phyloP scores from a whole-genome alignment of 2,888 invertebrate genomes.

The Diogma glabrata region DNA sequence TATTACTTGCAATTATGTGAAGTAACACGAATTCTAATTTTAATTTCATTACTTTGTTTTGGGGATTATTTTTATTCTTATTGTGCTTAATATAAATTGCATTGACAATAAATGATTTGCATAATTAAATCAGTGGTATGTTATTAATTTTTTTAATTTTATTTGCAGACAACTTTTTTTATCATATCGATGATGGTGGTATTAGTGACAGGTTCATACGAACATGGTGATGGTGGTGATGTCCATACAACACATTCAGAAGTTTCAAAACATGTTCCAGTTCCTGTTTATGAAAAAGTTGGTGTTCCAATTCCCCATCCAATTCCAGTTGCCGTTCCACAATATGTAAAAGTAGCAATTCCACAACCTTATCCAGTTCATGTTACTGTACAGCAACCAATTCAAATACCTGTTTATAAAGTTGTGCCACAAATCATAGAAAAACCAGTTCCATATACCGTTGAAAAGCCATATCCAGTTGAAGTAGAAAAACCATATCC shows the following conservation, averaged over 20 bases:
- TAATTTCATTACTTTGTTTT: too few relatives aligned
- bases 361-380: slow-evolving; percentile 66
- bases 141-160: slow-evolving; percentile 1
- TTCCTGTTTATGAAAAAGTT: slow-evolving; percentile 58
- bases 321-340: slow-evolving; percentile 54
- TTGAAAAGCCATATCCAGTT: slow-evolving; percentile 53
- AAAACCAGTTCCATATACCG: slow-evolving; percentile 60
- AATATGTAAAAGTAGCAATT: slow-evolving; percentile 52
- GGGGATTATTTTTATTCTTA: too few relatives aligned
- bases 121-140: too few relatives aligned
- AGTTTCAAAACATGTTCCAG: slow-evolving; percentile 55
- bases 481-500: slow-evolving; percentile 65
- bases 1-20: too few relatives aligned
- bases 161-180: slow-evolving; percentile 14
- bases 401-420: slow-evolving; percentile 61
- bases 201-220: slow-evolving; percentile 8
- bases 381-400: slow-evolving; percentile 54
- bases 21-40: too few relatives aligned
- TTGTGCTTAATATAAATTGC: too few relatives aligned
- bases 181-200: slow-evolving; percentile 13
- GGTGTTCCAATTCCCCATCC: slow-evolving; percentile 64
- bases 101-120: too few relatives aligned
- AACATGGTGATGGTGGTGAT: slow-evolving; percentile 28
- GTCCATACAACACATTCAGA: slow-evolving; percentile 50
- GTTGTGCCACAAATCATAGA: slow-evolving; percentile 60